These are phyloP conservation scores for Ciconia nigra DNA, from an alignment of 2,797 vertebrate genomes.

Conservation along the genomic window DNA sequence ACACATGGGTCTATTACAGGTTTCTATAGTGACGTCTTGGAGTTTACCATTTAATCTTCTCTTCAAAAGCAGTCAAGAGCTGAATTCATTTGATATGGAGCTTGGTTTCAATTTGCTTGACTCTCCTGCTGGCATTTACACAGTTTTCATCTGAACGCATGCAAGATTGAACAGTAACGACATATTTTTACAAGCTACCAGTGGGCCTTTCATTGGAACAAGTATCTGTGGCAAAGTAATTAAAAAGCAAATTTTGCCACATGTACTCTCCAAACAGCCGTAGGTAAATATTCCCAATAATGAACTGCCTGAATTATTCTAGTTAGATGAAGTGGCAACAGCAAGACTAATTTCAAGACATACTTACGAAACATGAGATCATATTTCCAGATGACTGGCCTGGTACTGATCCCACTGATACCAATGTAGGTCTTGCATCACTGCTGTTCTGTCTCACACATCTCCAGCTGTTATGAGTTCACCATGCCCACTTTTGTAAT, in stretches of 20 bases:
- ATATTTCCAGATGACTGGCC: background rate
- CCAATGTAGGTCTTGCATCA: background rate
- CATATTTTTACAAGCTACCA: slow-evolving; percentile 20
- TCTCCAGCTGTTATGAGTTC: background rate
- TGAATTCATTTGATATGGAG: slow-evolving; percentile 27
- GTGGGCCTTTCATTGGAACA: background rate
- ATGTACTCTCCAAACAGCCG: background rate
- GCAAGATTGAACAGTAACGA: background rate
- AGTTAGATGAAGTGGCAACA: background rate
- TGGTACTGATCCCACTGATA: background rate
- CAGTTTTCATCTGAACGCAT: background rate
- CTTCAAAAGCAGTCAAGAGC: background rate
- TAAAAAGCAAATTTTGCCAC: slow-evolving; percentile 16
- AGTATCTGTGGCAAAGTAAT: slow-evolving; percentile 17
- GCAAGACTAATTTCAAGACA: background rate
- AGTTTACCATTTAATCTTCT: slow-evolving; percentile 10
- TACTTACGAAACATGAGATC: background rate
- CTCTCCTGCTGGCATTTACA: slow-evolving; percentile 17
- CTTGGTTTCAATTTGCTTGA: slow-evolving; percentile 35
- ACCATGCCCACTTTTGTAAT: background rate
- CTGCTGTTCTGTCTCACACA: background rate
- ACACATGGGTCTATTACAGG: background rate
- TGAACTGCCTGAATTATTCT: slow-evolving; percentile 11
- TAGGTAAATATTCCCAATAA: slow-evolving; percentile 48
- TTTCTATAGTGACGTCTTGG: background rate